Evolutionary conservation across 2,113 vertebrate genomes (phyloP).

Genomic region (Rafetus swinhoei): DNA sequence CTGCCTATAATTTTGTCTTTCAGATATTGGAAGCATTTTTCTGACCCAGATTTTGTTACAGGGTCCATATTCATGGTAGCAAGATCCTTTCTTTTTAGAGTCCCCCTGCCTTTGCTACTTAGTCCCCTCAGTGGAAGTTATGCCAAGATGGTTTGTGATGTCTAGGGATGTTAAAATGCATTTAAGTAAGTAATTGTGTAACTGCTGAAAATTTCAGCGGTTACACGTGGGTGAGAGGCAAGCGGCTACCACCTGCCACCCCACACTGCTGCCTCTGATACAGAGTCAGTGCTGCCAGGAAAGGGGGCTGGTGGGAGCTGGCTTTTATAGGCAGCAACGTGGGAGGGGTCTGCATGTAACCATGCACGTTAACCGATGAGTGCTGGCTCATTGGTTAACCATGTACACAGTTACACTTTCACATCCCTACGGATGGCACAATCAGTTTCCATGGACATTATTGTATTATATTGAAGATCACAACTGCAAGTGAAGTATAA

Average conservation of each 20-base stretch:
- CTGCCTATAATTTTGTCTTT: conserved; percentile 42
- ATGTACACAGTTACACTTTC: too few species aligned
- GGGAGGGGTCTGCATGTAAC: too few species aligned
- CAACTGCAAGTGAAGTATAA: neutral
- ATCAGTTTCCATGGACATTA: neutral
- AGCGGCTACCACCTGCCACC: too few species aligned
- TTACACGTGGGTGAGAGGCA: too few species aligned
- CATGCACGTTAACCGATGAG: too few species aligned
- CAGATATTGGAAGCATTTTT: conserved; percentile 43
- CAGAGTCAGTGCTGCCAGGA: too few species aligned
- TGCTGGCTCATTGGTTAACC: too few species aligned
- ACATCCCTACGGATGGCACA: neutral
- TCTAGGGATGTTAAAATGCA: neutral
- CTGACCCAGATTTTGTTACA: conserved; percentile 66
- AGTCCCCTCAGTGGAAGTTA: neutral
- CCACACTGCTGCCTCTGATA: too few species aligned
- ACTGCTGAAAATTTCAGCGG: too few species aligned
- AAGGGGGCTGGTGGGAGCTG: too few species aligned
- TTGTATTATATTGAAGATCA: rapidly evolving
- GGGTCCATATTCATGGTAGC: conserved; percentile 33
- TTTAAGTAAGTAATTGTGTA: too few species aligned
- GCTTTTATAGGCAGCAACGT: too few species aligned
- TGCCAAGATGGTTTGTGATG: neutral
- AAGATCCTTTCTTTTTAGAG: conserved; percentile 41
- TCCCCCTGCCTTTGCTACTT: conserved; percentile 20